Conservation (phyloP, 2,113 vertebrate species). For the Pseudorectes ferrugineus region DNA sequence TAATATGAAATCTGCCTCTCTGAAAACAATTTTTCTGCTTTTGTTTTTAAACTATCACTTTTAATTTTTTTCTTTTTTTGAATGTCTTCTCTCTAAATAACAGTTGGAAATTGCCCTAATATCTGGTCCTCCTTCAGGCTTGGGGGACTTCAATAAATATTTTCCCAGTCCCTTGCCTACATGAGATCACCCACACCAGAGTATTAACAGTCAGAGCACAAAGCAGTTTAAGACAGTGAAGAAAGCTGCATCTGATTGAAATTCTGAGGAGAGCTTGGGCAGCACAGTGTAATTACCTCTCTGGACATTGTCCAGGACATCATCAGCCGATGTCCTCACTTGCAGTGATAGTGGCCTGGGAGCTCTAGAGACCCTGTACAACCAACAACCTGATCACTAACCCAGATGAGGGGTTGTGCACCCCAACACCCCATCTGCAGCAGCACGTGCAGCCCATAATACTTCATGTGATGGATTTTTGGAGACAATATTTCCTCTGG, state of each 20-base stretch:
- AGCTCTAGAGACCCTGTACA: neutral
- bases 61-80: no score
- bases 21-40: neutral
- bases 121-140: neutral
- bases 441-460: neutral
- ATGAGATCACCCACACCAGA: neutral
- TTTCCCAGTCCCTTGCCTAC: neutral
- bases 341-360: neutral
- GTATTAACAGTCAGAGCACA: neutral
- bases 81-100: neutral
- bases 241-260: neutral
- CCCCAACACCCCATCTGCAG: neutral
- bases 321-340: neutral
- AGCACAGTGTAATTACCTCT: neutral
- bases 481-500: neutral
- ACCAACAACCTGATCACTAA: neutral
- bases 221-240: neutral
- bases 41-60: neutral
- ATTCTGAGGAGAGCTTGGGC: neutral
- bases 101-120: neutral
- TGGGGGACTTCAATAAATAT: neutral
- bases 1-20: neutral
- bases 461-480: accelerated
- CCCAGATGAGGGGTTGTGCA: neutral
- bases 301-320: neutral